These are phyloP conservation scores for Spisula subtruncata DNA, from an alignment of 2,888 invertebrate genomes.

Conservation along the genomic window DNA sequence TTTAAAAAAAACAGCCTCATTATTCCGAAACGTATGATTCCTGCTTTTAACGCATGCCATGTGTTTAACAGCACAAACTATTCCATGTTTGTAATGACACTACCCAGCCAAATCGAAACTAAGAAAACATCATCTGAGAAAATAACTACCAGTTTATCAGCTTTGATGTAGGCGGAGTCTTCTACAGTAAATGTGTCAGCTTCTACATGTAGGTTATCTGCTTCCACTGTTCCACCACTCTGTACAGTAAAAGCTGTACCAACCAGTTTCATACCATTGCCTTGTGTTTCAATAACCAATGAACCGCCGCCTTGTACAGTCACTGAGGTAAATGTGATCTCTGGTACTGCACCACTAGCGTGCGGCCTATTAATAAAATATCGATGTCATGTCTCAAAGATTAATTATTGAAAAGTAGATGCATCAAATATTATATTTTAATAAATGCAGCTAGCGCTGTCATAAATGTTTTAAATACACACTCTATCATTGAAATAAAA, in stretches of 20 bases:
- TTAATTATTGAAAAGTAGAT: too few relatives aligned
- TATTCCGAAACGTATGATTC: too few relatives aligned
- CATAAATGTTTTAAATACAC: too few relatives aligned
- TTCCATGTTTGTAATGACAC: too few relatives aligned
- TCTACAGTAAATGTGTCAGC: conserved; percentile 72
- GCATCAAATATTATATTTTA: too few relatives aligned
- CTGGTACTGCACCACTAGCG: conserved; percentile 42
- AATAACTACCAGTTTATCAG: conserved; percentile 73
- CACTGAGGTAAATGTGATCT: conserved; percentile 74
- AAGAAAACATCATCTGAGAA: not conserved
- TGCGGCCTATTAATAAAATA: conserved; percentile 39
- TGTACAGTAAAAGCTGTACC: conserved; percentile 75
- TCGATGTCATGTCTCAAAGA: too few relatives aligned
- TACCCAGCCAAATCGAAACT: too few relatives aligned
- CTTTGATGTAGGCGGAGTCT: conserved; percentile 73
- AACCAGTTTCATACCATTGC: conserved; percentile 68
- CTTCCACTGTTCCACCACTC: conserved; percentile 77
- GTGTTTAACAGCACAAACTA: too few relatives aligned
- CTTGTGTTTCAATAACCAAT: conserved; percentile 72
- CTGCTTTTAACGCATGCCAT: too few relatives aligned
- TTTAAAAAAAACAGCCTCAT: too few relatives aligned
- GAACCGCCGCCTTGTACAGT: conserved; percentile 78
- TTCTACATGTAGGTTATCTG: conserved; percentile 72
- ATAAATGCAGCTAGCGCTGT: too few relatives aligned
- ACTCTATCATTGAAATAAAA: too few relatives aligned